phyloP scores from a whole-genome alignment of 2,888 invertebrate genomes.

The Stictocephala bisonia region DNA sequence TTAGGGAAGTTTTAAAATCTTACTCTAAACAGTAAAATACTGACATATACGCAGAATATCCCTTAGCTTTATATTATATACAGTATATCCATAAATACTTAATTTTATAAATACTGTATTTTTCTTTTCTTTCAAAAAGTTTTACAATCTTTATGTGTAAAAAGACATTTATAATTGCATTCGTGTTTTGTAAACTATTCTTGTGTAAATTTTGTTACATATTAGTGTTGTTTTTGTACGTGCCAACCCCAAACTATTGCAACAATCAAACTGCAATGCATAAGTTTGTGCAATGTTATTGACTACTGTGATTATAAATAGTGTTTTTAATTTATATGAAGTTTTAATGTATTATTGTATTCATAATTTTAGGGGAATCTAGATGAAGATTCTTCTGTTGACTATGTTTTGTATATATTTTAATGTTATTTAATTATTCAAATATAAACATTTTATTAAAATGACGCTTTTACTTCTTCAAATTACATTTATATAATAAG shows the following conservation, averaged over 20 bases:
- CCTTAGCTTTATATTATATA: not conserved
- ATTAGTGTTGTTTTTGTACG: no score
- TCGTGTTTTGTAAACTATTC: not conserved
- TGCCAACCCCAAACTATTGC: constrained; percentile 24
- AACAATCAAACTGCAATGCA: constrained; percentile 21
- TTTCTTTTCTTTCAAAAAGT: not conserved
- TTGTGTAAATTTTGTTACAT: constrained; percentile 26
- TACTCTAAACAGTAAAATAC: no score
- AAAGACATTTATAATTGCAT: constrained; percentile 20
- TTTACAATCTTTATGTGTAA: constrained; percentile 15
- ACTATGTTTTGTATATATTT: constrained; percentile 33
- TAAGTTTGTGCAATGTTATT: constrained; percentile 26
- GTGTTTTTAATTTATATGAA: constrained; percentile 28
- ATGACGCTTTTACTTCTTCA: not conserved
- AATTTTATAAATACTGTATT: constrained; percentile 19
- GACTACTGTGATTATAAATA: constrained; percentile 35
- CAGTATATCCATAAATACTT: not conserved
- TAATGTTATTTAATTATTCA: constrained; percentile 34
- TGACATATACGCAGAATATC: no score
- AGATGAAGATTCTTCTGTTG: not conserved
- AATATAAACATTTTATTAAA: constrained; percentile 19
- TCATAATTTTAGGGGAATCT: not conserved
- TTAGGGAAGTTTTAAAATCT: no score
- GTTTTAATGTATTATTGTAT: not conserved
- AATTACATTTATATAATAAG: no score